Conservation (phyloP, 2,797 vertebrate species). For the Ctenopoma kingsleyae region DNA sequence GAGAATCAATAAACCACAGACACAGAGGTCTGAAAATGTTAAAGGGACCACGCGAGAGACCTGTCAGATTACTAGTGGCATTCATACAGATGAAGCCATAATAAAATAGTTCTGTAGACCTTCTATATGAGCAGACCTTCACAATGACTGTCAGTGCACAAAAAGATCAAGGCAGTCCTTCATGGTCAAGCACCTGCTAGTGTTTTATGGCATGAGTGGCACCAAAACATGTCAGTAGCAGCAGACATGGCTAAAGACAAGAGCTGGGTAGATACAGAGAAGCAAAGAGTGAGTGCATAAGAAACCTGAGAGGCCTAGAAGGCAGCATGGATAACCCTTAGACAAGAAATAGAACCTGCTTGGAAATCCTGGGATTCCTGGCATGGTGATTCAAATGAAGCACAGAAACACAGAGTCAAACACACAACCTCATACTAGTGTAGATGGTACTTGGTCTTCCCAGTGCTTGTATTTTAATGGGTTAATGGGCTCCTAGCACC, state of each 20-base stretch:
- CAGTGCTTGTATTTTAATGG: conserved; percentile 62
- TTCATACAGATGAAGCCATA: not conserved
- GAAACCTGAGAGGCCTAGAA: conserved; percentile 64
- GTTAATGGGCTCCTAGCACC: conserved; percentile 62
- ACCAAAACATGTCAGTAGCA: not conserved
- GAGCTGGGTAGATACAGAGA: conserved; percentile 20
- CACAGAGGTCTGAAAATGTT: conserved; percentile 2
- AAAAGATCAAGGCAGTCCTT: not conserved
- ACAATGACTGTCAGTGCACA: no score
- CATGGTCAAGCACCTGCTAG: not conserved
- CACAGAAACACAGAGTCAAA: conserved; percentile 15
- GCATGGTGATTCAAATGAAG: conserved; percentile 35
- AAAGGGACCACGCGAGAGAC: not conserved
- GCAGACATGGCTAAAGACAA: conserved; percentile 21
- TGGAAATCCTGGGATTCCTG: conserved; percentile 71
- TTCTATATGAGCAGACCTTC: not conserved
- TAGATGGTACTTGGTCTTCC: conserved; percentile 13
- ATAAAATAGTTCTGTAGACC: not conserved
- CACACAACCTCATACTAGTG: conserved; percentile 10
- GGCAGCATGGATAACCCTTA: conserved; percentile 54
- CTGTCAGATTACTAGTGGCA: not conserved
- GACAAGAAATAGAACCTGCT: conserved; percentile 79
- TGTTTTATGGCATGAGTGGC: not conserved
- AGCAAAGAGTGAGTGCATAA: not conserved
- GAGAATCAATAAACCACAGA: conserved; percentile 41